Base-by-base conservation (phyloP, 2,888 invertebrate species). In the Philereme transversata region DNA sequence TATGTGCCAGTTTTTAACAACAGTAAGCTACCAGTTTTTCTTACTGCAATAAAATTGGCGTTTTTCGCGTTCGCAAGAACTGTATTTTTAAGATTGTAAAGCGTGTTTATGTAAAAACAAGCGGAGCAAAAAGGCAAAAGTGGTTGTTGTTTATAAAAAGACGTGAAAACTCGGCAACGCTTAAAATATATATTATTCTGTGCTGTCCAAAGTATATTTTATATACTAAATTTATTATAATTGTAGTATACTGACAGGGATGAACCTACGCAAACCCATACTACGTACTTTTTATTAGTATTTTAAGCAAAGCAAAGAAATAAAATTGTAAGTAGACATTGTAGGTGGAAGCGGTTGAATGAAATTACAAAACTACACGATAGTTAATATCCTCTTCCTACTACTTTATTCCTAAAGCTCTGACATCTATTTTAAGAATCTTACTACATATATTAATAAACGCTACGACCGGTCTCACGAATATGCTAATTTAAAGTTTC, bases 21-120 rank as follows among this genome's bases (percentile, higher is more conserved):
- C 59, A 67, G 57, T 57, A 60, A 68, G 67, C 59, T 71, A 69
- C 67, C 56, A 65, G 72, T 74, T 76, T 76, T 73, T 73, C 59
- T 73, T 72, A 69, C 63, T 64, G 60, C 67, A 55, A 62, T 63
- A 67, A 61, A 50, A 49, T 57, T 53, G 53, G 10, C 53, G 51
- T 54, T 65, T 62, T 56, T 36, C 51, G 41, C 62, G 62, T 68
- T 60, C 62, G 61, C 68, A 68, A 65, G 22, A 65, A 57, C 5
- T 43, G 7, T 38, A 7, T 55, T 60, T 51, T 43, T 38, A 34
- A 44, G 38, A 10, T 36, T 36, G 33, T n/a, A 10, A 44, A 45
- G 34, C 33, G 10, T 22, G 41, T 45, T 49, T 50, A 11, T n/a
- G 44, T 47, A 41, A 40, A 41, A 7, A 58, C 51, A 53, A 46